Evolutionary conservation across 2,797 vertebrate genomes (phyloP).

Genomic region (Chlorospingus flavigularis): DNA sequence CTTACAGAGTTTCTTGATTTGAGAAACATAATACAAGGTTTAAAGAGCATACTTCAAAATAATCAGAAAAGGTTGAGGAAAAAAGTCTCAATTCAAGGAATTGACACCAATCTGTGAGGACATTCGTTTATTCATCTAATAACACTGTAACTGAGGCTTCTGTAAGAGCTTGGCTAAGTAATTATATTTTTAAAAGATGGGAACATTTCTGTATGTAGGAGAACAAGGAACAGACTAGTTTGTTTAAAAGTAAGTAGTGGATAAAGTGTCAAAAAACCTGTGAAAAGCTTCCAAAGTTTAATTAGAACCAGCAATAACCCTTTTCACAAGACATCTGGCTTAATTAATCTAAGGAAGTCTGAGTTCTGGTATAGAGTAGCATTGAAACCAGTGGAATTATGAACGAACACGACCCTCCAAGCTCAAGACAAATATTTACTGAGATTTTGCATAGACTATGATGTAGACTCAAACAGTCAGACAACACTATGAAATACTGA

Average conservation of each 20-base stretch:
- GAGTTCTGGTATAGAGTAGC: background rate
- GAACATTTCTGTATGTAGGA: background rate
- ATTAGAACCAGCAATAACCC: background rate
- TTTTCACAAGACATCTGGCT: background rate
- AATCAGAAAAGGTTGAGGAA: background rate
- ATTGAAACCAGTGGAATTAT: background rate
- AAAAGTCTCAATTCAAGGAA: background rate
- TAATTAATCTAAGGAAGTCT: background rate
- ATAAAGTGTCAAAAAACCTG: conserved; percentile 11
- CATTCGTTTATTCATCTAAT: background rate
- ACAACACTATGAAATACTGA: background rate
- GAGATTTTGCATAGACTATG: background rate
- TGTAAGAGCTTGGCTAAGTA: background rate
- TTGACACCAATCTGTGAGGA: background rate
- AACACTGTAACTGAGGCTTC: background rate
- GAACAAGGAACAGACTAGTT: background rate
- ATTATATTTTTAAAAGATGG: background rate
- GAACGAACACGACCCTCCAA: background rate
- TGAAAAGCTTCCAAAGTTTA: conserved; percentile 19
- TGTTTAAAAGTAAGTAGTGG: background rate
- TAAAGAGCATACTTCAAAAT: background rate
- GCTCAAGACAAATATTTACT: background rate
- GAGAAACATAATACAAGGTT: background rate
- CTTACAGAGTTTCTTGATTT: background rate
- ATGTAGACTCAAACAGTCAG: background rate